Evolutionary conservation across 2,888 invertebrate genomes (phyloP), one percentile per base, ranked within the genome.

Genomic region (Tridacna gigas): DNA sequence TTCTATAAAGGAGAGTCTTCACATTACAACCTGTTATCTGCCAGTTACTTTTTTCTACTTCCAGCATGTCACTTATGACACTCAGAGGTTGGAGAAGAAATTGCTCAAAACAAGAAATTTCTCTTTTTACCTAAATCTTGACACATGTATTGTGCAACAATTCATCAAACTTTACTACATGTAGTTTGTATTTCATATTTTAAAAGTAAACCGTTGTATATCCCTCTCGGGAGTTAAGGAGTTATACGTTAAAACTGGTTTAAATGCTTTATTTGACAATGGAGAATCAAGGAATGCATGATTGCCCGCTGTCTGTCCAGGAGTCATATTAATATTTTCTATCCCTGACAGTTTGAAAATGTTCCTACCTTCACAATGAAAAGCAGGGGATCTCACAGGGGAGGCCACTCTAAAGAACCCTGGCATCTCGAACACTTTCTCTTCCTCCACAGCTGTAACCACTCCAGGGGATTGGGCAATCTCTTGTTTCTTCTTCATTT

Each of bases 401-500:
- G 93, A 93, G 76, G 88, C 85, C 20, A 94, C 91, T 75, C 85
- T 90, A 85, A 94, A 94, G 89, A 94, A 93, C 5, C 91, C 93
- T 69, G 90, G 91, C 45, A 81, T 77, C 84, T 94, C 93, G 91
- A 93, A 91, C 66, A 90, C 91, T 78, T 91, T 93, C 18, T 87
- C 83, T 51, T 82, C 80, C 26, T 89, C 86, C 20, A 65, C 61
- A 25, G 37, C 28, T 22, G 26, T 48, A 61, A 56, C 73, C 22
- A n/a, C 56, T 4, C 76, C 74, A 13, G 81, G 83, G 3, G 65
- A 79, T 47, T 86, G 86, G 12, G 51, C 51, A 56, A 51, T 28
- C 20, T 67, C 56, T n/a, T 84, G 86, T 60, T 88, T 75, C 76
- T 91, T 88, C 84, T 89, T 90, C 90, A 94, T 91, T 74, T 92